phyloP scores from a whole-genome alignment of 2,888 invertebrate genomes.

The Athrips mouffetella region DNA sequence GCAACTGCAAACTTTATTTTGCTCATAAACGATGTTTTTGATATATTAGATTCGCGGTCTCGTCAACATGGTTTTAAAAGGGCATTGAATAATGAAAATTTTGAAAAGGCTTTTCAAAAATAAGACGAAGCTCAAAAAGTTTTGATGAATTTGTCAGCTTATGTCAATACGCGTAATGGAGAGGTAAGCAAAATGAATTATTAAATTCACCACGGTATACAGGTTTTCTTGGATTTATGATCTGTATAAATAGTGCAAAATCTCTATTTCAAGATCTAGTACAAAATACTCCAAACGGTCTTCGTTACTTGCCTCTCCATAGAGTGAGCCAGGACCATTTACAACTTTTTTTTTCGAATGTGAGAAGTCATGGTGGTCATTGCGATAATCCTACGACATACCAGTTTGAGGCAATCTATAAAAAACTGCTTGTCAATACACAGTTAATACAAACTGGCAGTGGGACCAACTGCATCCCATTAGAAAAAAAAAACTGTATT shows the following conservation, averaged over 20 bases:
- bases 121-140: not conserved
- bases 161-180: not conserved
- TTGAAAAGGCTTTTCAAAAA: not conserved
- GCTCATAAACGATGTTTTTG: not conserved
- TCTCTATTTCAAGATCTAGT: not conserved
- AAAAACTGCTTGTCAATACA: slow-evolving; percentile 5
- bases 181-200: not conserved
- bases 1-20: not conserved
- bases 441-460: not conserved
- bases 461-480: slow-evolving; percentile 3
- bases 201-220: not conserved
- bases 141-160: not conserved
- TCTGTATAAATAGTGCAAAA: not conserved
- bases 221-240: not conserved
- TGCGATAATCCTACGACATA: slow-evolving; percentile 6
- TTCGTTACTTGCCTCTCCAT: slow-evolving; percentile 2
- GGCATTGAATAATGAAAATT: not conserved
- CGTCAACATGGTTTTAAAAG: not conserved
- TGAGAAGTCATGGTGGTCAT: slow-evolving; percentile 5
- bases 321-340: slow-evolving; percentile 9
- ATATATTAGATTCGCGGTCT: not conserved
- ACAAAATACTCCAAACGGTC: not conserved
- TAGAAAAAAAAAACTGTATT: slow-evolving; percentile 9
- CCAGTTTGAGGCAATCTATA: slow-evolving; percentile 6
- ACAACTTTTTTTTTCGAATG: slow-evolving; percentile 3